Evolutionary conservation across 2,888 invertebrate species (phyloP), one percentile per base, ranked within the genome.

Genomic region (Cantharis nigra): DNA sequence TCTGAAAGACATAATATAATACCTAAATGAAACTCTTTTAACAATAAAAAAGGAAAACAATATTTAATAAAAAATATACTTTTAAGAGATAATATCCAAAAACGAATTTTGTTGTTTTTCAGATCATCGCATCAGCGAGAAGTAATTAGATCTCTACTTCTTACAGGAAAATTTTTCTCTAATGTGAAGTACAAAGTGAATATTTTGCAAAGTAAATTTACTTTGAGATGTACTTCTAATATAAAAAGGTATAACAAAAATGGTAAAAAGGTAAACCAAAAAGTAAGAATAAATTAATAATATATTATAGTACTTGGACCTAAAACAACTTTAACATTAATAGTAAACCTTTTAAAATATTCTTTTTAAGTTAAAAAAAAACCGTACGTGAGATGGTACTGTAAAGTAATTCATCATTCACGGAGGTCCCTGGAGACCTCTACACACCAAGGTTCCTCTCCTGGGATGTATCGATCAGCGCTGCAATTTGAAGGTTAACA

Each of bases 401-500:
- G 20, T 63, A 70, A 63, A 71, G 76, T 74, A 69, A 78, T 76
- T 78, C 78, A 74, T 78, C 78, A 76, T 76, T 76, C 78, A 67
- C 49, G 71, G 75, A 65, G 76, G 71, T 72, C 76, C 76, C 74
- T 69, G 23, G 71, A 76, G 76, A 74, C 49, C 70, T 74, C 74
- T 71, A 64, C 69, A 74, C 72, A 49, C 76, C 74, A 76, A 69
- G 65, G 70, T 71, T 74, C 26, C 70, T 74, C 78, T 74, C 76
- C 71, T 70, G 75, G 78, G 78, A 74, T 63, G 65, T 78, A 78
- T 78, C 74, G 78, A 76, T 78, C 78, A 78, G 76, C 62, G 63
- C 72, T 74, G 70, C 76, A 76, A 71, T 78, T 78, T 74, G 70
- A 71, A 78, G 78, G 74, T 71, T 74, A 78, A 63, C 74, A 73